Percentiles rank a stretch among this genome's conserved stretches.
phyloP scores from a whole-genome alignment of 2,888 invertebrate genomes.

The Thera britannica region DNA sequence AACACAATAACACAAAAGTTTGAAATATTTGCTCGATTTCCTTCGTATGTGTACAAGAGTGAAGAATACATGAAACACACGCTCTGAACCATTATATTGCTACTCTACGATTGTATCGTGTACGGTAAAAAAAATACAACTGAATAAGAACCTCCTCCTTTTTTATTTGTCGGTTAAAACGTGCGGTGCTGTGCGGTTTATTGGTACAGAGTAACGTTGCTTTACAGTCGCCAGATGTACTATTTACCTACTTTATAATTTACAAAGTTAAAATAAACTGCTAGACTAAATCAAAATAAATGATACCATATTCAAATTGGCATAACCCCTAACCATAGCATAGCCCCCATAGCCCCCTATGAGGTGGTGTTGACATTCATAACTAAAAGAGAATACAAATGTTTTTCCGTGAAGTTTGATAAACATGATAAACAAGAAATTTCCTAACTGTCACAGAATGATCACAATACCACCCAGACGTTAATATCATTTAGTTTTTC shows the following conservation, averaged over 20 bases:
- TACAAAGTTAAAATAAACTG: too few species aligned
- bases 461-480: slow-evolving; percentile 1
- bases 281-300: too few species aligned
- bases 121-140: too few species aligned
- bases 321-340: too few species aligned
- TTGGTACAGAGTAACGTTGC: too few species aligned
- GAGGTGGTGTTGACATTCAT: background rate
- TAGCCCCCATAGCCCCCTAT: too few species aligned
- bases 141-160: too few species aligned
- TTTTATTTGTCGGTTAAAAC: too few species aligned
- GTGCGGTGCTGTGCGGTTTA: too few species aligned
- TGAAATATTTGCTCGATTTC: background rate
- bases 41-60: background rate
- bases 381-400: background rate
- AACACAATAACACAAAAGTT: background rate
- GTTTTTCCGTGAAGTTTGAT: background rate
- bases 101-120: background rate
- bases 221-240: too few species aligned
- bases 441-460: background rate
- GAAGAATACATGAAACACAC: background rate
- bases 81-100: background rate
- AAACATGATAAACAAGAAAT: background rate
- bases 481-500: slow-evolving; percentile 5
- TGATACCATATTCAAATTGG: too few species aligned
- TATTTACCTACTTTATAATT: too few species aligned